Evolutionary conservation across 2,113 vertebrate species (phyloP).

Genomic region (Oceanodroma tethys): DNA sequence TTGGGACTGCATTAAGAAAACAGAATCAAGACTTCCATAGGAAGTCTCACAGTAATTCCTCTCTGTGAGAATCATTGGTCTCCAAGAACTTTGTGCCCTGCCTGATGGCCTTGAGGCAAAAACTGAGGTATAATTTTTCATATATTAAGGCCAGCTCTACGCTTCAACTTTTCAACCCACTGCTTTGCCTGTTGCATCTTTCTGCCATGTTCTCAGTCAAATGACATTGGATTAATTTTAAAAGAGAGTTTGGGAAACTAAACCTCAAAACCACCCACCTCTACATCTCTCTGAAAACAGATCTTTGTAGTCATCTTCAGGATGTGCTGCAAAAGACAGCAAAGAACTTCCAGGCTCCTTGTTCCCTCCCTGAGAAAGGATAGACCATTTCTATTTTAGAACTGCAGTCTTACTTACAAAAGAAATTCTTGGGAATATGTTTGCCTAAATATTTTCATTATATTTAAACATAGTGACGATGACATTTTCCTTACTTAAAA

Average conservation of each 20-base stretch:
- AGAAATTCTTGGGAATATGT: background rate
- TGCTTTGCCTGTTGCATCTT: background rate
- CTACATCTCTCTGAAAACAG: background rate
- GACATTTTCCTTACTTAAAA: background rate
- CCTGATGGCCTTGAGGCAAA: background rate
- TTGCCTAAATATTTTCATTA: background rate
- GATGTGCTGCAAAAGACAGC: background rate
- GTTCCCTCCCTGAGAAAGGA: background rate
- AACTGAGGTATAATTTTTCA: background rate
- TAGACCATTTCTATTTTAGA: background rate
- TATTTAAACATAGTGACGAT: background rate
- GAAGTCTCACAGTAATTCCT: background rate
- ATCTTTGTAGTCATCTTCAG: background rate
- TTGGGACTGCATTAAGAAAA: background rate
- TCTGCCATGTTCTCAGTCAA: background rate
- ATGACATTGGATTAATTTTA: background rate
- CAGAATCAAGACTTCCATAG: background rate
- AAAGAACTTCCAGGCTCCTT: background rate
- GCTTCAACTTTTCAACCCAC: background rate
- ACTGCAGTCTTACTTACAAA: background rate
- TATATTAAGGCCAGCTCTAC: background rate
- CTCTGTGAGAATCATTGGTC: background rate
- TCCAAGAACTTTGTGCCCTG: background rate
- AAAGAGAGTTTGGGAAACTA: background rate
- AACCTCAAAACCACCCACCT: background rate